Conservation (phyloP, 2,113 vertebrate species). For the Dascyllus trimaculatus region DNA sequence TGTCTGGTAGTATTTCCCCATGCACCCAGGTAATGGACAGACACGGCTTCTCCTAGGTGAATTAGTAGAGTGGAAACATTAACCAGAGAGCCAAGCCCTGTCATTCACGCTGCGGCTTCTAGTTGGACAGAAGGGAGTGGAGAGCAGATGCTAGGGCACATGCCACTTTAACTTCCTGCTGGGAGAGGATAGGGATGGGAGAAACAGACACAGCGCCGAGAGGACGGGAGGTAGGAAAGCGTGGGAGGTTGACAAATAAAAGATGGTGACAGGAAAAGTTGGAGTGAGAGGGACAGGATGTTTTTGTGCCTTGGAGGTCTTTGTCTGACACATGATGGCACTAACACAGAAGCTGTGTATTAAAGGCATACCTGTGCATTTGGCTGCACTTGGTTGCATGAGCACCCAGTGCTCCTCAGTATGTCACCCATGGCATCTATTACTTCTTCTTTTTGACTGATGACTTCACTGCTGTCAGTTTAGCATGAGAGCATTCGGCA, state of each 20-base stretch:
- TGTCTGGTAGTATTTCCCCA: not conserved
- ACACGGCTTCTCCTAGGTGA: slow-evolving; percentile 44
- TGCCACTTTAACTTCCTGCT: slow-evolving; percentile 78
- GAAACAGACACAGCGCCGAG: slow-evolving; percentile 27
- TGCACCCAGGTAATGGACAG: slow-evolving; percentile 34
- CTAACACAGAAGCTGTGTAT: slow-evolving; percentile 19
- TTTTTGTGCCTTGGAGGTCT: slow-evolving; percentile 16
- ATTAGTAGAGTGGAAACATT: slow-evolving; percentile 55
- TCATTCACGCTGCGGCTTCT: slow-evolving; percentile 65
- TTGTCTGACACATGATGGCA: slow-evolving; percentile 26
- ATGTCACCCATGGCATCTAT: not conserved
- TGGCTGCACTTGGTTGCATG: not conserved
- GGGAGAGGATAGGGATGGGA: slow-evolving; percentile 50
- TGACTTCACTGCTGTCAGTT: not conserved
- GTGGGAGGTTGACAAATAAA: slow-evolving; percentile 53
- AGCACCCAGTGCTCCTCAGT: not conserved
- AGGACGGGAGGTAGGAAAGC: slow-evolving; percentile 18
- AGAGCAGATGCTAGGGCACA: slow-evolving; percentile 77
- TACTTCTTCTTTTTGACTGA: not conserved
- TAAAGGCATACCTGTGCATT: slow-evolving; percentile 13
- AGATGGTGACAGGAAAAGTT: slow-evolving; percentile 36
- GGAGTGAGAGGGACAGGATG: slow-evolving; percentile 10
- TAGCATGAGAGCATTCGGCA: slow-evolving; percentile 16
- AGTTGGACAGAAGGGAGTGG: slow-evolving; percentile 63
- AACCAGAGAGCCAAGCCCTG: slow-evolving; percentile 58